Percentiles rank a stretch among this genome's conserved stretches.
Conservation (phyloP, 2,888 invertebrate genomes). For the Zele albiditarsus region DNA sequence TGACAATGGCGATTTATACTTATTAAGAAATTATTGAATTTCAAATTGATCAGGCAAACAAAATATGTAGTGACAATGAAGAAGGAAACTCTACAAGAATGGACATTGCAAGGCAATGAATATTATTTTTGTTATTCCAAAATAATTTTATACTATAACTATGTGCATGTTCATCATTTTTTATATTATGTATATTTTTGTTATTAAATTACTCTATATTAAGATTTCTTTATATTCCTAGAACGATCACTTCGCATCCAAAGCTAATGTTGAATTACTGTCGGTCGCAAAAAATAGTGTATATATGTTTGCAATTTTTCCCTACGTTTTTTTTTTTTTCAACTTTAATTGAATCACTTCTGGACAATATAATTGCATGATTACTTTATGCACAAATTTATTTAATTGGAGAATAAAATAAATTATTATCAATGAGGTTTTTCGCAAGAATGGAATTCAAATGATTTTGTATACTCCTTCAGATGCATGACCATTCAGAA, state of each 20-base stretch:
- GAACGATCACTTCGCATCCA: not conserved
- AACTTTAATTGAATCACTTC: not conserved
- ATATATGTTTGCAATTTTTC: not conserved
- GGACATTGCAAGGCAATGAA: not conserved
- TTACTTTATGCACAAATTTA: not conserved
- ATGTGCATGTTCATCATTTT: not conserved
- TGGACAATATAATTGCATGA: not conserved
- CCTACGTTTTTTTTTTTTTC: not conserved
- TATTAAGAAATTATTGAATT: not conserved
- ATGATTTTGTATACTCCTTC: not conserved
- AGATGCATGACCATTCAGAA: too few relatives aligned
- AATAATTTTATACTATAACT: not conserved
- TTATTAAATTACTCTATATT: not conserved
- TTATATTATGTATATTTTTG: not conserved
- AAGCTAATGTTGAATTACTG: not conserved
- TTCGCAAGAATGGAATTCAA: not conserved
- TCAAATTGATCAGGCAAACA: not conserved
- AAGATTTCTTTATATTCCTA: not conserved
- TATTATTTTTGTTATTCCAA: not conserved
- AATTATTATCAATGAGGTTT: not conserved
- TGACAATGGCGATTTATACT: not conserved
- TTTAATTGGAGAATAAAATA: not conserved
- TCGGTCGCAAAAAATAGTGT: not conserved
- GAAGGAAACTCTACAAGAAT: not conserved
- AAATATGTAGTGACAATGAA: not conserved